Evolutionary conservation across 1,140 invertebrate genomes (phyloP).

Genomic region (Aphelenchoides besseyi): DNA sequence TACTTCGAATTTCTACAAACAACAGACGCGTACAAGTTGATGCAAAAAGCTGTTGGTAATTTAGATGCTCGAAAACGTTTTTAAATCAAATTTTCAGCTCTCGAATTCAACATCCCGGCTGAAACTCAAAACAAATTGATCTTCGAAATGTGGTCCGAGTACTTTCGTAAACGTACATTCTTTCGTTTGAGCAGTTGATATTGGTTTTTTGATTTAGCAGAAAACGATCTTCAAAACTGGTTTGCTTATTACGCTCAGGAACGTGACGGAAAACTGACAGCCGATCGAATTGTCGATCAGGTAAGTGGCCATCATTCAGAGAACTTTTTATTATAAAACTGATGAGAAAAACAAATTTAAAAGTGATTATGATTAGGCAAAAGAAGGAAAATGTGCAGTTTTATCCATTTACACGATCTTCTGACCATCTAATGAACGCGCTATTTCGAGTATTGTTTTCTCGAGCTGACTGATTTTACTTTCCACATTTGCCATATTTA

Average conservation of each 20-base stretch:
- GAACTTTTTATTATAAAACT: too few species aligned
- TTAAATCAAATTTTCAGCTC: neutral
- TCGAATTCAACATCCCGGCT: slow-evolving; percentile 8
- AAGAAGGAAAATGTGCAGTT: too few species aligned
- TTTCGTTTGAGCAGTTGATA: neutral
- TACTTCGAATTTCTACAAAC: slow-evolving; percentile 17
- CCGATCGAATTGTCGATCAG: slow-evolving; percentile 10
- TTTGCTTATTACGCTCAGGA: neutral
- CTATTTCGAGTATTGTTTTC: neutral
- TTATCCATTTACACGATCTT: neutral
- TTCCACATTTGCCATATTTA: neutral
- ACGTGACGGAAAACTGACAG: slow-evolving; percentile 5
- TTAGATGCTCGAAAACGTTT: neutral
- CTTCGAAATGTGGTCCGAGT: slow-evolving; percentile 4
- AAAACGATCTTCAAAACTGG: slow-evolving; percentile 9
- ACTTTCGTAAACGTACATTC: slow-evolving; percentile 11
- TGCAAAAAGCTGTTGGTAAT: neutral
- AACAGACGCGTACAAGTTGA: slow-evolving; percentile 9
- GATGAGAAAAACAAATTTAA: too few species aligned
- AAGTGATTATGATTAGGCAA: too few species aligned
- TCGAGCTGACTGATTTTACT: neutral
- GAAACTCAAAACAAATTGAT: slow-evolving; percentile 11
- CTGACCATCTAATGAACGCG: neutral
- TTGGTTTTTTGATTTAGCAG: neutral
- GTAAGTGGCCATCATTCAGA: neutral